Conservation (phyloP, 2,888 invertebrate species). For the Eilema caniola region DNA sequence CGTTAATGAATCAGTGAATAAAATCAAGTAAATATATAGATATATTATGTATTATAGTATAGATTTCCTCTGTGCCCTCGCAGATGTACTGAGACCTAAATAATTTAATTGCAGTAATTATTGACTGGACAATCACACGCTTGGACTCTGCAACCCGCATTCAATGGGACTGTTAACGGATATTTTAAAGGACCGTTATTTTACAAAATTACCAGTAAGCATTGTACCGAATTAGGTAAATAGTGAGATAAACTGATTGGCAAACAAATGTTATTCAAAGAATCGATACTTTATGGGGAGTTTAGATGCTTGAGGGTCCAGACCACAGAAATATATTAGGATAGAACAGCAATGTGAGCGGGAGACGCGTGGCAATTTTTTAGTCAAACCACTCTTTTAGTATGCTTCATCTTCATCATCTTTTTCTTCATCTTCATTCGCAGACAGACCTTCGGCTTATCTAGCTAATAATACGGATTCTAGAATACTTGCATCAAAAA, state of each 20-base stretch:
- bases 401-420: too few relatives aligned
- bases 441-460: too few relatives aligned
- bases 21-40: too few relatives aligned
- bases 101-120: conserved; percentile 9
- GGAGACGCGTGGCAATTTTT: too few relatives aligned
- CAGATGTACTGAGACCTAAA: conserved; percentile 2
- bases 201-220: not conserved
- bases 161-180: conserved; percentile 10
- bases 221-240: conserved; percentile 2
- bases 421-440: too few relatives aligned
- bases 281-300: not conserved
- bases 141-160: conserved; percentile 1
- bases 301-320: not conserved
- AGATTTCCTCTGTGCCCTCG: not conserved
- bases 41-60: not conserved
- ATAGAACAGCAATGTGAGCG: too few relatives aligned
- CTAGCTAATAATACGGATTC: too few relatives aligned
- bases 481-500: too few relatives aligned
- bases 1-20: too few relatives aligned
- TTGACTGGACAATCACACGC: not conserved
- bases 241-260: not conserved
- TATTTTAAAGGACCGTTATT: conserved; percentile 1
- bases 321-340: too few relatives aligned
- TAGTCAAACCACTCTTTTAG: too few relatives aligned
- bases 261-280: not conserved